Conservation (phyloP, 2,888 invertebrate species). For the Cantharis rustica region DNA sequence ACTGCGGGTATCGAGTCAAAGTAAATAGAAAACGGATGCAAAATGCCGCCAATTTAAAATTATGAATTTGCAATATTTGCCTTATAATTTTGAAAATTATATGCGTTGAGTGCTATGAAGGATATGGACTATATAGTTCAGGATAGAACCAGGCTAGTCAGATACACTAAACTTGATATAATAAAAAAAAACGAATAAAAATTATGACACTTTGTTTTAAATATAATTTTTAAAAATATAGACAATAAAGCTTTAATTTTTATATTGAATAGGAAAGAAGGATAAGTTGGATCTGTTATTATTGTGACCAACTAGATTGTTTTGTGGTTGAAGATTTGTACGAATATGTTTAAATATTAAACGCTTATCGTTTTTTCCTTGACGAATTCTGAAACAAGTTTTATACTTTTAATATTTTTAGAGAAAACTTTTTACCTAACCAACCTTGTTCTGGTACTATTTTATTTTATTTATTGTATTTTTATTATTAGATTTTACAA, state of each 20-base stretch:
- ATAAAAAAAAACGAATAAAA: background rate
- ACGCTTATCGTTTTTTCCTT: background rate
- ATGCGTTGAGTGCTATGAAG: background rate
- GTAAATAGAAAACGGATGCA: conserved; percentile 15
- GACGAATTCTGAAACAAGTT: background rate
- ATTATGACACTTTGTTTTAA: background rate
- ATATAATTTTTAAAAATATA: background rate
- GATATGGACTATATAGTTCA: background rate
- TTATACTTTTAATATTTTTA: background rate
- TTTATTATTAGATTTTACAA: background rate
- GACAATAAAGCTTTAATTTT: background rate
- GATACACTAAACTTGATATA: background rate
- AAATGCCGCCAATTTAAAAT: background rate
- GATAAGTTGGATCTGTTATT: background rate
- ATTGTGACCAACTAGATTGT: background rate
- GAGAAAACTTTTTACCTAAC: background rate
- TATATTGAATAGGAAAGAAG: background rate
- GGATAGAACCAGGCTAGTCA: background rate
- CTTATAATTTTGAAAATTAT: background rate
- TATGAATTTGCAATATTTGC: background rate
- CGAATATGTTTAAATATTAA: too few relatives aligned
- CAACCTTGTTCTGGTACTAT: background rate
- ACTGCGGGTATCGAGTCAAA: conserved; percentile 75
- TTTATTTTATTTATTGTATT: background rate
- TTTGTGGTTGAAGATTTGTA: background rate